Percentiles rank a stretch among this genome's conserved stretches.
Conservation (phyloP, 2,888 invertebrate genomes). For the Dasysyrphus tricinctus region DNA sequence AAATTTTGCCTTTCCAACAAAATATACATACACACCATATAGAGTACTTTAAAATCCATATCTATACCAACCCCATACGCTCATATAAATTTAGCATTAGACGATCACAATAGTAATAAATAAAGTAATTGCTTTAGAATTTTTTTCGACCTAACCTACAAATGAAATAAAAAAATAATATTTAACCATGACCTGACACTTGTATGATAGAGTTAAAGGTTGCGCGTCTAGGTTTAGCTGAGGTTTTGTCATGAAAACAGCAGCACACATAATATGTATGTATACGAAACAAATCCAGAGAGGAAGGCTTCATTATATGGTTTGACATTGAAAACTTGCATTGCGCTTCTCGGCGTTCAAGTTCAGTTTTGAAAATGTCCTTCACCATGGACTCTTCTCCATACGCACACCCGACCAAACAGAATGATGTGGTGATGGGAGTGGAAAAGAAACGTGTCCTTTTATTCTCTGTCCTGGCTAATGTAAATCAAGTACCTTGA, state of each 20-base stretch:
- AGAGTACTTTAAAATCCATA: slow-evolving; percentile 17
- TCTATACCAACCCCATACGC: no score
- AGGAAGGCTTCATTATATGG: neutral
- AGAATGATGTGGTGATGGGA: neutral
- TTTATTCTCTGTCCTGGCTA: slow-evolving; percentile 21
- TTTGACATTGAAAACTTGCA: slow-evolving; percentile 73
- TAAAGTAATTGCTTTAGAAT: neutral
- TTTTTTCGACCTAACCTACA: slow-evolving; percentile 15
- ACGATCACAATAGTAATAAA: slow-evolving; percentile 44
- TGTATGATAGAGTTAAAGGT: slow-evolving; percentile 70
- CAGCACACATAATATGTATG: neutral
- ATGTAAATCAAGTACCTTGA: slow-evolving; percentile 47
- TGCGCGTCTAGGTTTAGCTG: slow-evolving; percentile 70
- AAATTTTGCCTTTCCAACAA: slow-evolving; percentile 10
- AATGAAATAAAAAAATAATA: slow-evolving; percentile 13
- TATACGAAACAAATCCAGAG: neutral
- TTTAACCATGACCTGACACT: slow-evolving; percentile 75
- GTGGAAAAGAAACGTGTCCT: slow-evolving; percentile 26
- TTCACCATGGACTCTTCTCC: slow-evolving; percentile 71
- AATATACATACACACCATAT: neutral
- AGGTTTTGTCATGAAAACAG: slow-evolving; percentile 31
- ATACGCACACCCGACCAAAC: slow-evolving; percentile 25
- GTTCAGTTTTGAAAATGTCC: slow-evolving; percentile 74
- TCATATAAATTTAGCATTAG: slow-evolving; percentile 16
- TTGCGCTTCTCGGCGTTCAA: slow-evolving; percentile 75